Evolutionary conservation across 2,888 invertebrate species (phyloP).

Genomic region (Abrostola tripartita): DNA sequence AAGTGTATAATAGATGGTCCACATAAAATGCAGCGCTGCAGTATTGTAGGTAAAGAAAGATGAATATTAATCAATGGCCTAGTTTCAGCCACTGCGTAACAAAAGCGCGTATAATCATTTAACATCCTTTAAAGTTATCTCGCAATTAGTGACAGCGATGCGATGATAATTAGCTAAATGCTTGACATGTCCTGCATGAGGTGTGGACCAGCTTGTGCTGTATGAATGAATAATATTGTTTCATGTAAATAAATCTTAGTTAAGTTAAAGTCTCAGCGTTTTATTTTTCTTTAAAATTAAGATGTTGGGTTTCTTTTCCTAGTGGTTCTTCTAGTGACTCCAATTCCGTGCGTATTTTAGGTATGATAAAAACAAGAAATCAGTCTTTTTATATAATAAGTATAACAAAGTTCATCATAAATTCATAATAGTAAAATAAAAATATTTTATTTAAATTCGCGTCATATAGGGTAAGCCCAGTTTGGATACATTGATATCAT

Average conservation of each 20-base stretch:
- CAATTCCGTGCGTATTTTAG: slow-evolving; percentile 1
- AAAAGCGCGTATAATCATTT: no score
- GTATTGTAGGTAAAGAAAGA: no score
- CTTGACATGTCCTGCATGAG: not conserved
- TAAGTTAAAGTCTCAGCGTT: slow-evolving; percentile 35
- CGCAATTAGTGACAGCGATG: no score
- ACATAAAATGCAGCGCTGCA: no score
- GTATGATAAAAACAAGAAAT: slow-evolving; percentile 13
- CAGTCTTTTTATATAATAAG: slow-evolving; percentile 45
- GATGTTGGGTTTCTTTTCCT: not conserved
- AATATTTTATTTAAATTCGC: slow-evolving; percentile 11
- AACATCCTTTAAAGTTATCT: no score
- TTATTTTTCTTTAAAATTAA: not conserved
- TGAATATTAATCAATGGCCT: no score
- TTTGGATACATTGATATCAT: not conserved
- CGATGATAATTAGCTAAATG: not conserved
- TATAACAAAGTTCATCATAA: slow-evolving; percentile 17
- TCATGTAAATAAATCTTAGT: slow-evolving; percentile 64
- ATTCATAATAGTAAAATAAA: slow-evolving; percentile 3
- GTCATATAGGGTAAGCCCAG: not conserved
- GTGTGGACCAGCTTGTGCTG: slow-evolving; percentile 5
- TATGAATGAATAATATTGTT: slow-evolving; percentile 42
- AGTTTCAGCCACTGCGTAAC: no score
- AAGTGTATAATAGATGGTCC: no score
- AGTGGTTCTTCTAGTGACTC: not conserved